phyloP scores from a whole-genome alignment of 2,888 invertebrate genomes.

The Drosophila silvestris region DNA sequence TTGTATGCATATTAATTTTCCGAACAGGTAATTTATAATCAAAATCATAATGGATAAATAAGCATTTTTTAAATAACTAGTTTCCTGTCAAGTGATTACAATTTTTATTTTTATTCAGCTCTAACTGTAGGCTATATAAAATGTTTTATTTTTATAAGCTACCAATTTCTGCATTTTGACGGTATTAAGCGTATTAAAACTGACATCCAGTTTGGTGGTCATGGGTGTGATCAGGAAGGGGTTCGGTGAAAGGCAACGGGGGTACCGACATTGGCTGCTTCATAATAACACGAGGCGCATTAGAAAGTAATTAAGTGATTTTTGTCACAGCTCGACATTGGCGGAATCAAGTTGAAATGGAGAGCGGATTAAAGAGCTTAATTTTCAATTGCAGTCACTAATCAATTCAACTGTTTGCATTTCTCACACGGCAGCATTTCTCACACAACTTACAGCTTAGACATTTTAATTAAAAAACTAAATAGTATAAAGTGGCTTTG shows the following conservation, averaged over 20 bases:
- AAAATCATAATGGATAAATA: background rate
- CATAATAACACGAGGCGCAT: conserved; percentile 62
- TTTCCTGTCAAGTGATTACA: background rate
- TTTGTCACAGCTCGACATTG: conserved; percentile 59
- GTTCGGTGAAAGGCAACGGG: background rate
- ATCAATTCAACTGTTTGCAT: conserved; percentile 35
- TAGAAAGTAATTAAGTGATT: conserved; percentile 59
- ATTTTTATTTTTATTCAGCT: background rate
- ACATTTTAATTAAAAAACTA: conserved; percentile 60
- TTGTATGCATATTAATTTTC: background rate
- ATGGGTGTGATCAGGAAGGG: background rate
- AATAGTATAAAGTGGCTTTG: conserved; percentile 10
- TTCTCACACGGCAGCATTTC: conserved; percentile 7
- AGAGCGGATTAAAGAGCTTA: conserved; percentile 50
- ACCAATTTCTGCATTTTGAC: background rate
- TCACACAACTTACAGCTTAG: conserved; percentile 7
- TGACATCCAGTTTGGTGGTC: conserved; percentile 25
- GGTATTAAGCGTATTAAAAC: conserved; percentile 25
- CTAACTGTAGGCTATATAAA: background rate
- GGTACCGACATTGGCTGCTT: conserved; percentile 11
- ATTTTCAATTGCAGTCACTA: conserved; percentile 37
- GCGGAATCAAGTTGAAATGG: conserved; percentile 19
- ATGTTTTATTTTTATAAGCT: background rate
- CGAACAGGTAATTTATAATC: background rate
- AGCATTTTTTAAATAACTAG: background rate